Conservation (phyloP, 1,140 invertebrate genomes). For the Drosophila nebulosa region DNA sequence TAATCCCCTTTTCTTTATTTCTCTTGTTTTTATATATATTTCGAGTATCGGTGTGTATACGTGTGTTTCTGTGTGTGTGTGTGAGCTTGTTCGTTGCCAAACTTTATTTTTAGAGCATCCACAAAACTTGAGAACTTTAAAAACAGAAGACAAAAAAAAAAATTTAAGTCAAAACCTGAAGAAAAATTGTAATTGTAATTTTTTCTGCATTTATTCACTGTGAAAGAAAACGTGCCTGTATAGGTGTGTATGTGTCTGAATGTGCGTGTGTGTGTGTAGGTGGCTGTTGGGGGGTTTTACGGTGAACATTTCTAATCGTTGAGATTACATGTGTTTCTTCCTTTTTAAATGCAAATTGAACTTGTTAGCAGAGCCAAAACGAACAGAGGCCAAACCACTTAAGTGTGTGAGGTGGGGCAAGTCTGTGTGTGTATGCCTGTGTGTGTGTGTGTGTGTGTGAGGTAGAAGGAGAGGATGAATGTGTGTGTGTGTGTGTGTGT, state of each 20-base stretch:
- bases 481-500: background rate
- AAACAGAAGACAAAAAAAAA: too few relatives aligned
- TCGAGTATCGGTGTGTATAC: too few relatives aligned
- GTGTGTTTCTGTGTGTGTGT: too few relatives aligned
- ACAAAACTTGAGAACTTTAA: too few relatives aligned
- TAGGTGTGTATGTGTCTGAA: background rate
- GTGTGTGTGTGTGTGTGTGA: conserved; percentile 4
- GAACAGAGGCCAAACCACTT: conserved; percentile 51
- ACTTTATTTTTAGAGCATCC: background rate
- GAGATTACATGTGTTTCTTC: conserved; percentile 75
- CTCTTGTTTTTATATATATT: too few relatives aligned
- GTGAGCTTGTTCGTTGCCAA: background rate
- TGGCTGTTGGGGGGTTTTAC: conserved; percentile 28
- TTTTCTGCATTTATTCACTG: background rate
- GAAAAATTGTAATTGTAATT: background rate
- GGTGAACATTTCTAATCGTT: conserved; percentile 71
- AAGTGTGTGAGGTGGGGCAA: background rate
- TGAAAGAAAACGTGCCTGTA: background rate
- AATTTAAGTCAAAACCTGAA: background rate
- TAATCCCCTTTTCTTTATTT: too few relatives aligned
- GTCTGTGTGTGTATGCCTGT: background rate
- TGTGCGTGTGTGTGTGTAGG: background rate
- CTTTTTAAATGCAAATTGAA: conserved; percentile 78
- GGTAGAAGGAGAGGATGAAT: background rate
- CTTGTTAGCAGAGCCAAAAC: conserved; percentile 63